These are phyloP conservation scores for Sympetrum striolatum DNA, from an alignment of 2,888 invertebrate genomes.

Conservation along the genomic window DNA sequence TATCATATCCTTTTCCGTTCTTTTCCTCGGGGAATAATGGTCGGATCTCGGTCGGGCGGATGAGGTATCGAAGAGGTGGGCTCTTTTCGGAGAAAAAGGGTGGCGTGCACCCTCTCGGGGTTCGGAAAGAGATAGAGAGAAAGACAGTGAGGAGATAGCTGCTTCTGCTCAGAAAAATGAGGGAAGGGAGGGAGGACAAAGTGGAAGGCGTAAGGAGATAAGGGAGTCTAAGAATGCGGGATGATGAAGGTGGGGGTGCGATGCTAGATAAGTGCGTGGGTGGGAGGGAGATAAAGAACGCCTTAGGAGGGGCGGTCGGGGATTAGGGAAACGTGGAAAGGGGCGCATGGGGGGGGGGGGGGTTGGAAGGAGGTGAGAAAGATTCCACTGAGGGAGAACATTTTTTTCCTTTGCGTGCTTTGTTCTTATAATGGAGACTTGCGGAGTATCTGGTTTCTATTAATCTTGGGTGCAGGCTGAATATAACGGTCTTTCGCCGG, in stretches of 20 bases:
- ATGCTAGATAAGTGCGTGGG: not conserved
- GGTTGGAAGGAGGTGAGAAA: not conserved
- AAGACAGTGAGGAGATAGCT: not conserved
- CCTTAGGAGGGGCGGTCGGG: not conserved
- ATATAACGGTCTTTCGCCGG: not conserved
- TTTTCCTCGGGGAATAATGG: slow-evolving; percentile 54
- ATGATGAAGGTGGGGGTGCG: not conserved
- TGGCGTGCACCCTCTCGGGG: not conserved
- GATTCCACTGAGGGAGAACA: not conserved
- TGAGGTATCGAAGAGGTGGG: not conserved
- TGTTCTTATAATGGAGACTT: slow-evolving; percentile 9
- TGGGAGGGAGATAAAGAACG: slow-evolving; percentile 19
- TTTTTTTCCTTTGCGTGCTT: not conserved
- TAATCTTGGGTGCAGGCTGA: not conserved
- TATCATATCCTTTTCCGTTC: slow-evolving; percentile 28
- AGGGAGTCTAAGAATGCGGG: slow-evolving; percentile 34
- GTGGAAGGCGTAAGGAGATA: slow-evolving; percentile 35
- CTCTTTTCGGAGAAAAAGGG: not conserved
- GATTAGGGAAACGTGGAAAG: not conserved
- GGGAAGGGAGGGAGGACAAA: not conserved
- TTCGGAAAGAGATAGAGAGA: not conserved
- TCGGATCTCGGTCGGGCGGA: slow-evolving; percentile 49
- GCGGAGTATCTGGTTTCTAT: not conserved
- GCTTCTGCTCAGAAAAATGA: slow-evolving; percentile 11
- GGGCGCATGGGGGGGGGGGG: not conserved